Conservation (phyloP, 37 sponge, comb jelly and placozoan genomes). For the Eunapius fragilis region DNA sequence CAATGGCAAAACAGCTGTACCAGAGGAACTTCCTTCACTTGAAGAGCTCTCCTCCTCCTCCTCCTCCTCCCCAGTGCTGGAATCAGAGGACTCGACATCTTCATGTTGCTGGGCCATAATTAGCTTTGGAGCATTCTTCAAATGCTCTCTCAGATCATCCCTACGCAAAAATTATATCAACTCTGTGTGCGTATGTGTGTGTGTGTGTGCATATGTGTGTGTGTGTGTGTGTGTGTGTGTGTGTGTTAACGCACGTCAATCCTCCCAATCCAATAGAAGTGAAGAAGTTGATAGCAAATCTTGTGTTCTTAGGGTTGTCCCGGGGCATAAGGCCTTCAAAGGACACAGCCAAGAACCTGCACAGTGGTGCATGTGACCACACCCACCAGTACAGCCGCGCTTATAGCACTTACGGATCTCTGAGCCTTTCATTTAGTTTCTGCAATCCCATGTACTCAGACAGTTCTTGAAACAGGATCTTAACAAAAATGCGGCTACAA, state of each 20-base stretch:
- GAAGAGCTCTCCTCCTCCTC: not conserved
- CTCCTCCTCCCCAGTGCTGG: not conserved
- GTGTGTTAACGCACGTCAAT: constrained; percentile 77
- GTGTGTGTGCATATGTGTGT: not conserved
- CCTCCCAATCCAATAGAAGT: constrained; percentile 98
- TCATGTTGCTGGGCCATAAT: constrained; percentile 80
- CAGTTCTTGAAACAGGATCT: constrained; percentile 98
- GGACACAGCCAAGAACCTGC: constrained; percentile 59
- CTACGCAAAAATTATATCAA: constrained; percentile 19
- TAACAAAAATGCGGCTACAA: constrained; percentile 94
- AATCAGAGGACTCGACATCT: constrained; percentile 28
- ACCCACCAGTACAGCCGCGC: not conserved
- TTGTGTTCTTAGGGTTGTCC: constrained; percentile 91
- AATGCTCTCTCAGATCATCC: constrained; percentile 90
- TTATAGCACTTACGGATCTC: constrained; percentile 72
- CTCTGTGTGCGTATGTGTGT: constrained; percentile 4
- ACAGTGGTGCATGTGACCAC: not conserved
- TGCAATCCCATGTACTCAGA: constrained; percentile 92
- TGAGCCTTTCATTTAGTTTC: constrained; percentile 87
- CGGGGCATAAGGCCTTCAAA: constrained; percentile 96
- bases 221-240: constrained; percentile 1
- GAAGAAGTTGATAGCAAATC: constrained; percentile 99
- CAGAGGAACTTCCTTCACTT: constrained; percentile 12
- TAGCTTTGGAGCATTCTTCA: constrained; percentile 90
- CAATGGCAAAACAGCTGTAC: not conserved